Conservation (phyloP, 2,888 invertebrate genomes). For the Trimorus sp. region DNA sequence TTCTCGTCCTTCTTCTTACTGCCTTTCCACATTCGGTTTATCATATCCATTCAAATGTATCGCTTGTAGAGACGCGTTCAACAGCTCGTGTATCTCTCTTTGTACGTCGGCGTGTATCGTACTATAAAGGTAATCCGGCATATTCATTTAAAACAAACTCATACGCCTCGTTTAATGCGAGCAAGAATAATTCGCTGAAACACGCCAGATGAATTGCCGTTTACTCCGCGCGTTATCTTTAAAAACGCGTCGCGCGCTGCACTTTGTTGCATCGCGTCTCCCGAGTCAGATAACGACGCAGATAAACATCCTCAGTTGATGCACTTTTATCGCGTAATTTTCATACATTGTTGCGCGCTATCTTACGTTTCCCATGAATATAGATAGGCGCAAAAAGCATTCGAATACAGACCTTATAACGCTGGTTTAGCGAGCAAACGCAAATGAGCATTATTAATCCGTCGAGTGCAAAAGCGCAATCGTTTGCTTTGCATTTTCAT, state of each 20-base stretch:
- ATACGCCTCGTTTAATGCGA: conserved; percentile 6
- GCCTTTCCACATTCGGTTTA: too few relatives aligned
- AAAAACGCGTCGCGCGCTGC: conserved; percentile 24
- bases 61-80: too few relatives aligned
- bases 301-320: conserved; percentile 51
- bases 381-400: conserved; percentile 9
- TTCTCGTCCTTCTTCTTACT: too few relatives aligned
- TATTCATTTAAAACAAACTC: conserved; percentile 27
- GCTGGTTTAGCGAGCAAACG: background rate
- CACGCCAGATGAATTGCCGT: conserved; percentile 10
- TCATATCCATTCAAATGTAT: too few relatives aligned
- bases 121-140: conserved; percentile 1
- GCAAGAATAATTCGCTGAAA: conserved; percentile 14
- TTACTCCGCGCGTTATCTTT: conserved; percentile 13
- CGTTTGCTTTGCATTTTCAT: too few relatives aligned
- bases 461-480: too few relatives aligned
- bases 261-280: conserved; percentile 30
- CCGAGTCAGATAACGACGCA: conserved; percentile 18
- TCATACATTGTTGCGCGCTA: conserved; percentile 32
- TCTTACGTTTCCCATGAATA: conserved; percentile 18
- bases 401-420: conserved; percentile 3
- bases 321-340: conserved; percentile 49
- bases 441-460: too few relatives aligned
- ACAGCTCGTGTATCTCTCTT: conserved; percentile 4
- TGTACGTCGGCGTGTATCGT: conserved; percentile 10